Conservation (phyloP, 1,140 invertebrate genomes). For the Limonius californicus region DNA sequence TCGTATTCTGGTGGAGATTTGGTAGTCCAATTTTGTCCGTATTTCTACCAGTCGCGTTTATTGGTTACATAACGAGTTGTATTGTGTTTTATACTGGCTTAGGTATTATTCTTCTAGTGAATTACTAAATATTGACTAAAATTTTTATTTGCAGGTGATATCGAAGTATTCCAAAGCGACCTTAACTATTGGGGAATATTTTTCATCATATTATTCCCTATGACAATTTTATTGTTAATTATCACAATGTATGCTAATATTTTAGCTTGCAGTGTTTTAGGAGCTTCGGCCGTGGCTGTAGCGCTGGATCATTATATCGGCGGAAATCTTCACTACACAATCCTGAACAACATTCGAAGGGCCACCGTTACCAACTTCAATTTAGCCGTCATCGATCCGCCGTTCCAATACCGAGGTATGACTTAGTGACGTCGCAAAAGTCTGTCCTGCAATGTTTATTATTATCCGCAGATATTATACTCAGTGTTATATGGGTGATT, state of each 20-base stretch:
- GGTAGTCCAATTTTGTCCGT: constrained; percentile 57
- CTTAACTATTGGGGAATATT: constrained; percentile 63
- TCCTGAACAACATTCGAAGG: constrained; percentile 63
- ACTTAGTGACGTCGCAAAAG: not conserved
- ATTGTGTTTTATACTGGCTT: constrained; percentile 53
- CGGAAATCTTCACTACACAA: constrained; percentile 64
- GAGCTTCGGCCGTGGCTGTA: constrained; percentile 59
- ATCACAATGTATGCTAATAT: constrained; percentile 58
- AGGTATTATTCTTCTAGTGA: constrained; percentile 48
- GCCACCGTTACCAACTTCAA: constrained; percentile 56
- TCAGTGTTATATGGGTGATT: constrained; percentile 53
- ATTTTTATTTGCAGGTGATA: constrained; percentile 50
- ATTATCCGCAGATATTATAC: constrained; percentile 52
- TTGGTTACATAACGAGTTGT: constrained; percentile 55
- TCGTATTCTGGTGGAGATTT: constrained; percentile 54
- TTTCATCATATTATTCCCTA: constrained; percentile 50
- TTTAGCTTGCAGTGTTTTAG: constrained; percentile 58
- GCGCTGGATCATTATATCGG: constrained; percentile 62
- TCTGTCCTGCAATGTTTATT: not conserved
- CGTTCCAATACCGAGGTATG: constrained; percentile 60
- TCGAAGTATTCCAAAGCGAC: constrained; percentile 52
- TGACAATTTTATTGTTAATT: constrained; percentile 51
- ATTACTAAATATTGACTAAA: not conserved
- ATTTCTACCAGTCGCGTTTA: constrained; percentile 51
- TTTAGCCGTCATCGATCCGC: constrained; percentile 57